phyloP scores from a whole-genome alignment of 2,113 vertebrate species.

The Saccopteryx bilineata region DNA sequence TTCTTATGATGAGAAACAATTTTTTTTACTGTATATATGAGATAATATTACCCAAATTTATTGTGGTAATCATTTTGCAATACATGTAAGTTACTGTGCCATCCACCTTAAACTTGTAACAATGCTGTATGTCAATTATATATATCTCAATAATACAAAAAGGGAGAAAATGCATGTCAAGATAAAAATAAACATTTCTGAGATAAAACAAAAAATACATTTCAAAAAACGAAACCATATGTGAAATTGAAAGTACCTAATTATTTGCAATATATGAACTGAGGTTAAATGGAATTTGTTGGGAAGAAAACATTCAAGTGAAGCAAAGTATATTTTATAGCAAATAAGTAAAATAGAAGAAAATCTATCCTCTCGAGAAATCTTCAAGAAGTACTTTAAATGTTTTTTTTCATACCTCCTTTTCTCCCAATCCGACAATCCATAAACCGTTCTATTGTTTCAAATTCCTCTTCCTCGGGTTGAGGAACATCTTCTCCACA shows the following conservation, averaged over 20 bases:
- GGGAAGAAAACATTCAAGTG: not conserved
- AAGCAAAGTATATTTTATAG: not conserved
- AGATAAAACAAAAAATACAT: not conserved
- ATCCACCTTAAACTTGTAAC: not conserved
- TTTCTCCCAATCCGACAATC: constrained; percentile 94
- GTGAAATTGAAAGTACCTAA: not conserved
- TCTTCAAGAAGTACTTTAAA: constrained; percentile 3
- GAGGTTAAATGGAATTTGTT: not conserved
- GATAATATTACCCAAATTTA: not conserved
- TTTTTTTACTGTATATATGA: not conserved
- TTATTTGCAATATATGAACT: not conserved
- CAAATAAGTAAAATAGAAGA: constrained; percentile 40
- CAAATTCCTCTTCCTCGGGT: constrained; percentile 98
- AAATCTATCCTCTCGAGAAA: not conserved
- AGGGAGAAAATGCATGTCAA: not conserved
- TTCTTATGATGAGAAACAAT: not conserved
- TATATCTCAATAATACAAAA: not conserved
- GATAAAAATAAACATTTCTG: not conserved
- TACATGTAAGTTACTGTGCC: not conserved
- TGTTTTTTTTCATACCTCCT: constrained; percentile 90
- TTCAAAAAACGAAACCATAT: not conserved
- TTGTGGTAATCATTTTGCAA: not conserved
- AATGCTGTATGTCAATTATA: not conserved
- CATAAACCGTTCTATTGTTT: constrained; percentile 98
- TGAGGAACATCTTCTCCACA: constrained; percentile 97